These are phyloP conservation scores for Entomyzon cyanotis DNA, from an alignment of 2,113 vertebrate species.

Conservation along the genomic window DNA sequence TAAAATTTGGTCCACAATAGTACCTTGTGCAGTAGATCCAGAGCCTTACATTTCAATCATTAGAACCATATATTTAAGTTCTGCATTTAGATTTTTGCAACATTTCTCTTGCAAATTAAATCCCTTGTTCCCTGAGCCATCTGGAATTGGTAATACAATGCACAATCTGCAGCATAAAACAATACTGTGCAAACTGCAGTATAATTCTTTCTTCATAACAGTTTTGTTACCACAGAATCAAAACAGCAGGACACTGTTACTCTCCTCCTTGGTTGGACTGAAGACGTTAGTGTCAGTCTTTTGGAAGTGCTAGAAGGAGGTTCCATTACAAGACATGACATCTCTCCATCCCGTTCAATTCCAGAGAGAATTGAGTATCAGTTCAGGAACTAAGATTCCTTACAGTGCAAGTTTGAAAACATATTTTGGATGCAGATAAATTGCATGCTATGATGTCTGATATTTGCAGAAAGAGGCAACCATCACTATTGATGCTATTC, in stretches of 20 bases:
- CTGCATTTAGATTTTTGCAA: not conserved
- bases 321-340: not conserved
- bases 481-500: not conserved
- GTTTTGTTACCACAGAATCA: not conserved
- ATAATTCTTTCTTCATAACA: not conserved
- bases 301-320: not conserved
- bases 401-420: not conserved
- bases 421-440: not conserved
- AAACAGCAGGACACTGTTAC: not conserved
- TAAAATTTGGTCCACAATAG: not conserved
- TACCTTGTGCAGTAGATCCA: not conserved
- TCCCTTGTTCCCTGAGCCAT: conserved; percentile 23
- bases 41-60: not conserved
- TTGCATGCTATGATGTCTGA: not conserved
- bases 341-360: not conserved
- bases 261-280: not conserved
- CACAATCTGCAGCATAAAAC: not conserved
- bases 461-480: not conserved
- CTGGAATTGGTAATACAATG: conserved; percentile 19
- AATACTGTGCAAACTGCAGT: not conserved
- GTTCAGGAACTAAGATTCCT: not conserved
- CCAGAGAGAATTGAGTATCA: not conserved
- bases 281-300: not conserved
- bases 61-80: not conserved
- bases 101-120: not conserved